A percentile compares a stretch with the other conserved stretches of the same genome.
phyloP scores from a whole-genome alignment of 2,888 invertebrate genomes.

The Megalurothrips usitatus region DNA sequence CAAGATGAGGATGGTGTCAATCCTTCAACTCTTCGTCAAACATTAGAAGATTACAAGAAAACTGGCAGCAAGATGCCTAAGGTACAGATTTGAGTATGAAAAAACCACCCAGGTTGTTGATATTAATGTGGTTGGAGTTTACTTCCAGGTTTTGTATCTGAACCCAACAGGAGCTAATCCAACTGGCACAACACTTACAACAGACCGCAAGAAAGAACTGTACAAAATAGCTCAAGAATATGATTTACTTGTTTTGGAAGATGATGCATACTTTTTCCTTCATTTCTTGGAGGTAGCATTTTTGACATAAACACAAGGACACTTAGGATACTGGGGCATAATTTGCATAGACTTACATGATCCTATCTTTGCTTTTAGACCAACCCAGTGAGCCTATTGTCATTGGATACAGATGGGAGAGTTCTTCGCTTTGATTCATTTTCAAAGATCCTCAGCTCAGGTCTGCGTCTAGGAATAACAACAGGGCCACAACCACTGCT shows the following conservation, averaged over 20 bases:
- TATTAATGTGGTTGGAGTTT: constrained; percentile 16
- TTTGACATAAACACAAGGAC: neutral
- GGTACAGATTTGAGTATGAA: constrained; percentile 39
- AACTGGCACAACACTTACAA: constrained; percentile 63
- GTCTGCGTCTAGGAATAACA: constrained; percentile 67
- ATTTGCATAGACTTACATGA: neutral
- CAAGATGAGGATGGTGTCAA: constrained; percentile 66
- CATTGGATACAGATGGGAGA: constrained; percentile 68
- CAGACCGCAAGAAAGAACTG: constrained; percentile 61
- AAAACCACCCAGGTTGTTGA: neutral
- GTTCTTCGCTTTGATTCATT: constrained; percentile 73
- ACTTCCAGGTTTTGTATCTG: constrained; percentile 55
- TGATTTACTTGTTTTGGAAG: constrained; percentile 73
- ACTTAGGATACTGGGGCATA: neutral
- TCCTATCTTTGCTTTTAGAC: constrained; percentile 43
- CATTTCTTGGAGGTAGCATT: constrained; percentile 57
- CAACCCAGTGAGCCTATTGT: constrained; percentile 62
- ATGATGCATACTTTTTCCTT: constrained; percentile 77
- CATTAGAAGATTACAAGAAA: constrained; percentile 52
- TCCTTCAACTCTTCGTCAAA: constrained; percentile 56
- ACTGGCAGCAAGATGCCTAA: constrained; percentile 61
- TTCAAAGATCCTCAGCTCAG: constrained; percentile 65
- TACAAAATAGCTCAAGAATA: constrained; percentile 71
- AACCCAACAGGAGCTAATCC: constrained; percentile 76
- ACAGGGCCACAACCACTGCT: constrained; percentile 65